These are phyloP conservation scores for Trichogramma evanescens DNA, from an alignment of 2,888 invertebrate genomes.

Conservation along the genomic window DNA sequence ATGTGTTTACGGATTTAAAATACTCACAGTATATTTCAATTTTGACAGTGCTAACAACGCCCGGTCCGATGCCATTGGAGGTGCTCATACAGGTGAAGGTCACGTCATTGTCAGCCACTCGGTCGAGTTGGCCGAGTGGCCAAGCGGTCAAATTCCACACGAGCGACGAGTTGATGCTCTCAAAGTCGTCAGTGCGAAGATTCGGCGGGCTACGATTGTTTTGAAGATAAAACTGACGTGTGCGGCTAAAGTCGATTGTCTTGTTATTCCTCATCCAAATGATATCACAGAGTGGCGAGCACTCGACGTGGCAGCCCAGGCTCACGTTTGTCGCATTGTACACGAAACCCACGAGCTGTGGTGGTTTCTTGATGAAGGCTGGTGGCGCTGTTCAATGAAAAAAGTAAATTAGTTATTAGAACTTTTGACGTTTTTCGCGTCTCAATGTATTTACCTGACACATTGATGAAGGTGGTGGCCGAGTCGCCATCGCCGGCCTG, in stretches of 20 bases:
- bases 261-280: slow-evolving; percentile 76
- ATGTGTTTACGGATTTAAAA: neutral
- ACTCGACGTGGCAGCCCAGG: slow-evolving; percentile 81
- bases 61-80: slow-evolving; percentile 68
- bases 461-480: slow-evolving; percentile 63
- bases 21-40: slow-evolving; percentile 86
- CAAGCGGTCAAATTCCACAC: slow-evolving; percentile 83
- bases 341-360: slow-evolving; percentile 72
- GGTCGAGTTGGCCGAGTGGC: slow-evolving; percentile 70
- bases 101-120: slow-evolving; percentile 59
- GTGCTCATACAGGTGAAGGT: slow-evolving; percentile 80
- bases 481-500: slow-evolving; percentile 73
- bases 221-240: slow-evolving; percentile 61
- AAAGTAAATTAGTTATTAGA: too few species aligned
- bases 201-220: slow-evolving; percentile 66
- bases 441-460: slow-evolving; percentile 54
- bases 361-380: slow-evolving; percentile 76
- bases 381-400: slow-evolving; percentile 63
- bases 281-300: slow-evolving; percentile 78
- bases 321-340: slow-evolving; percentile 64
- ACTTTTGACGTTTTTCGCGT: slow-evolving; percentile 15
- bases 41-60: slow-evolving; percentile 75
- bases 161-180: slow-evolving; percentile 80
- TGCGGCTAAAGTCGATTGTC: slow-evolving; percentile 55
- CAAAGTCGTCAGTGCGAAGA: slow-evolving; percentile 75